Conservation (phyloP, 2,888 invertebrate genomes). For the Scaptomyza cyrtandrae region DNA sequence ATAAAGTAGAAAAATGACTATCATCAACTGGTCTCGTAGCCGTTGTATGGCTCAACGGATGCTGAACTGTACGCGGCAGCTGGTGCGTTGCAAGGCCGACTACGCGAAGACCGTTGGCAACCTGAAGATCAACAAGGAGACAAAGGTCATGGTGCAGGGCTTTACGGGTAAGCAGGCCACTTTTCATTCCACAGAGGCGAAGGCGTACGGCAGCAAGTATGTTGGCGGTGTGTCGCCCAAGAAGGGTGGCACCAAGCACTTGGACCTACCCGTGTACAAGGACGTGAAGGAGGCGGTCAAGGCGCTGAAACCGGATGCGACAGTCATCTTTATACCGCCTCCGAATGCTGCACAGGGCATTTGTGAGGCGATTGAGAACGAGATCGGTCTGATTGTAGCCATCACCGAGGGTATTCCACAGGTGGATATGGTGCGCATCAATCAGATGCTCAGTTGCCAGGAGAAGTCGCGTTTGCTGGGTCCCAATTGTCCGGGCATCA, state of each 20-base stretch:
- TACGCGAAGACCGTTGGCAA: conserved; percentile 86
- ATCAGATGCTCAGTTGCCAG: conserved; percentile 92
- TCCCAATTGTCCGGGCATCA: conserved; percentile 99
- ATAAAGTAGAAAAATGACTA: conserved; percentile 18
- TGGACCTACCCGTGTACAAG: conserved; percentile 88
- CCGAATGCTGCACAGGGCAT: conserved; percentile 94
- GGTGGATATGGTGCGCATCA: conserved; percentile 99
- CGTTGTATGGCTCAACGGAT: neutral
- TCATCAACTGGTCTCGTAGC: conserved; percentile 12
- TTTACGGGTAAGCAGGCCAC: conserved; percentile 99
- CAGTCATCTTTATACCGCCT: conserved; percentile 98
- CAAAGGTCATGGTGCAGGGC: conserved; percentile 98
- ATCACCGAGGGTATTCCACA: conserved; percentile 99
- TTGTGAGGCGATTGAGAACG: conserved; percentile 96
- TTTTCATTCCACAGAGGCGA: conserved; percentile 96
- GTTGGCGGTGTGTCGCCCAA: conserved; percentile 92
- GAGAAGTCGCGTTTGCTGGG: conserved; percentile 96
- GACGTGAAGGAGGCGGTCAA: conserved; percentile 90
- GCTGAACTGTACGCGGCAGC: neutral
- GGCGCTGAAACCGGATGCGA: conserved; percentile 93
- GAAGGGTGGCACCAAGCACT: conserved; percentile 92
- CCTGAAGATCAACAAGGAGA: conserved; percentile 91
- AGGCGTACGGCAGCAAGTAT: conserved; percentile 97
- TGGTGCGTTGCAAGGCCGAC: conserved; percentile 38
- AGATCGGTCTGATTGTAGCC: conserved; percentile 97